Percentiles rank a stretch among this genome's conserved stretches.
Conservation (phyloP, 2,797 vertebrate genomes). For the Lithobates pipiens region DNA sequence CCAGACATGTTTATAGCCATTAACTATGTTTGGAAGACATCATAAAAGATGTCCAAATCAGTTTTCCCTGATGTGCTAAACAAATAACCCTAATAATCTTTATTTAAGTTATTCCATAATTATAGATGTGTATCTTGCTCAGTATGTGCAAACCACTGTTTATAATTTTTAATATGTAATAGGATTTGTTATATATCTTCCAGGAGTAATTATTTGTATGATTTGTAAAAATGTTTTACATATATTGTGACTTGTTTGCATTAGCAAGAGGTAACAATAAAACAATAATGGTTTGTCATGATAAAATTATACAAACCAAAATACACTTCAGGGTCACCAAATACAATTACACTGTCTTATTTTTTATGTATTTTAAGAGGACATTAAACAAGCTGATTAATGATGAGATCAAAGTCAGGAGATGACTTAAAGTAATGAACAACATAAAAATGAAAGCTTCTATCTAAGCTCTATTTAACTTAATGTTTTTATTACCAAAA, state of each 20-base stretch:
- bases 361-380: slow-evolving; percentile 19
- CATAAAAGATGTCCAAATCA: too few species aligned
- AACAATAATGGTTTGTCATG: slow-evolving; percentile 45
- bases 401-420: slow-evolving; percentile 32
- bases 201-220: slow-evolving; percentile 10
- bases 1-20: too few species aligned
- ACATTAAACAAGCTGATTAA: slow-evolving; percentile 49
- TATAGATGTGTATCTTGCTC: not conserved
- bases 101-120: not conserved
- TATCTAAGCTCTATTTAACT: slow-evolving; percentile 42
- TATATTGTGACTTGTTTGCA: slow-evolving; percentile 33
- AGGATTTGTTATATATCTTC: not conserved
- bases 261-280: slow-evolving; percentile 35
- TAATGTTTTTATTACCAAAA: slow-evolving; percentile 39
- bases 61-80: not conserved
- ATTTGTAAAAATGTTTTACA: slow-evolving; percentile 25
- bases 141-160: not conserved
- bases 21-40: too few species aligned
- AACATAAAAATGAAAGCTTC: slow-evolving; percentile 51
- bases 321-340: slow-evolving; percentile 46
- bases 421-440: slow-evolving; percentile 39
- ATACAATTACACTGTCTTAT: slow-evolving; percentile 36
- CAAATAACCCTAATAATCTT: not conserved
- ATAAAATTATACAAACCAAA: slow-evolving; percentile 40
- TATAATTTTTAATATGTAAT: not conserved